Evolutionary conservation across 2,888 invertebrate genomes (phyloP).

Genomic region (Drosophila rellima): DNA sequence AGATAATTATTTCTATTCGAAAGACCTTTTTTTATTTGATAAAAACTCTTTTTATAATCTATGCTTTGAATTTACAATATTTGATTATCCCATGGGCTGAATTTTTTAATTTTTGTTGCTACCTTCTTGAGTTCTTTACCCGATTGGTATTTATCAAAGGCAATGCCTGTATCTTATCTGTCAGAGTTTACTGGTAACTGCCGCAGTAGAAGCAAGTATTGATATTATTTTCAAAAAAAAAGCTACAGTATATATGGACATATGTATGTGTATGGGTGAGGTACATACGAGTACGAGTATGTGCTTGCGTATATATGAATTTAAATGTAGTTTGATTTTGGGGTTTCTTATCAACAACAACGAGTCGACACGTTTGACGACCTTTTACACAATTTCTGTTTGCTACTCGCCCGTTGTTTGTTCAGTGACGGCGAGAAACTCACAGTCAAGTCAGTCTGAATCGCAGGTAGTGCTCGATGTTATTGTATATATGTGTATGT

Average conservation of each 20-base stretch:
- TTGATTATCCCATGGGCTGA: slow-evolving; percentile 74
- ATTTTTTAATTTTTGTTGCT: slow-evolving; percentile 43
- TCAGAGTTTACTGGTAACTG: slow-evolving; percentile 57
- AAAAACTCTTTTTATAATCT: slow-evolving; percentile 11
- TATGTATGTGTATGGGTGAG: slow-evolving; percentile 13
- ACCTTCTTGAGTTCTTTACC: slow-evolving; percentile 56
- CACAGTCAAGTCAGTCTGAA: not conserved
- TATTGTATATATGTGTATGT: not conserved
- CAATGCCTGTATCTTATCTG: slow-evolving; percentile 71
- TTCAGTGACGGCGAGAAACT: slow-evolving; percentile 29
- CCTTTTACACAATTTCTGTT: slow-evolving; percentile 70
- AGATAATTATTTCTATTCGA: slow-evolving; percentile 12
- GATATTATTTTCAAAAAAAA: slow-evolving; percentile 46
- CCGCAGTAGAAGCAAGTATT: slow-evolving; percentile 74
- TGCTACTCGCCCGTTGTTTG: slow-evolving; percentile 46
- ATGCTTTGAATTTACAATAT: slow-evolving; percentile 62
- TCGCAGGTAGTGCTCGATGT: slow-evolving; percentile 26
- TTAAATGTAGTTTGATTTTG: slow-evolving; percentile 40
- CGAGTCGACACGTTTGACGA: slow-evolving; percentile 55
- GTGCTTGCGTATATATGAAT: slow-evolving; percentile 3
- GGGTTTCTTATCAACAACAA: slow-evolving; percentile 60
- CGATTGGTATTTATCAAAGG: slow-evolving; percentile 71
- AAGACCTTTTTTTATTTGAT: slow-evolving; percentile 1
- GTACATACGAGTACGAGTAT: slow-evolving; percentile 9
- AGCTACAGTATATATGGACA: slow-evolving; percentile 3